phyloP scores from a whole-genome alignment of 2,113 vertebrate species.

The Heterochromis multidens region DNA sequence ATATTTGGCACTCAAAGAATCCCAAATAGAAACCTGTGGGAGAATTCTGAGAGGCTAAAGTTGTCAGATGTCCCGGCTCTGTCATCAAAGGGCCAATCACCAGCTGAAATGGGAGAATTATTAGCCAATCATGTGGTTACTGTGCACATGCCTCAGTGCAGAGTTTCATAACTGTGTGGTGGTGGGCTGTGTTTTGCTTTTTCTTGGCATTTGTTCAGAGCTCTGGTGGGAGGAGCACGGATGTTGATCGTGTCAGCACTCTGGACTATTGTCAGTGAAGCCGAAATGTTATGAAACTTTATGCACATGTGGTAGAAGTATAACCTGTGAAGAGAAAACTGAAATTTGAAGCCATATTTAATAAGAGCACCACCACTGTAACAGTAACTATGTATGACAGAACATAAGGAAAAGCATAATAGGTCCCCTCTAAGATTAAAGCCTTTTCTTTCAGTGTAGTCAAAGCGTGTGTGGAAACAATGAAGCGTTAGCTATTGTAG shows the following conservation, averaged over 20 bases:
- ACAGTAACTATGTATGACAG: neutral
- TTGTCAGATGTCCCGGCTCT: neutral
- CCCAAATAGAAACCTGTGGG: neutral
- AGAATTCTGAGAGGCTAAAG: neutral
- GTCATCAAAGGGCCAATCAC: neutral
- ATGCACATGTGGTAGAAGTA: no score
- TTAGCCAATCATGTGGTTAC: neutral
- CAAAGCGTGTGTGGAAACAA: neutral
- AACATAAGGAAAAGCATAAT: neutral
- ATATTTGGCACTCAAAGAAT: neutral
- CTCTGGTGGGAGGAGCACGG: neutral
- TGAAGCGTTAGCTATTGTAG: neutral
- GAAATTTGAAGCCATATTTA: neutral
- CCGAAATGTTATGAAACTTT: neutral
- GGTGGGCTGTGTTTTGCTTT: neutral
- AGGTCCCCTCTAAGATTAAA: neutral
- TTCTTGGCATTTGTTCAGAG: no score
- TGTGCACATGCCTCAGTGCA: neutral
- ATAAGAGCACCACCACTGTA: neutral
- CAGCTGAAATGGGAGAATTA: neutral
- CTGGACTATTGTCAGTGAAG: no score
- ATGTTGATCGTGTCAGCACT: neutral
- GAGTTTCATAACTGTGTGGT: neutral
- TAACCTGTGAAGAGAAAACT: no score
- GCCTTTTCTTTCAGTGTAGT: neutral